phyloP scores from a whole-genome alignment of 1,140 invertebrate genomes.

The Eriosoma lanigerum region DNA sequence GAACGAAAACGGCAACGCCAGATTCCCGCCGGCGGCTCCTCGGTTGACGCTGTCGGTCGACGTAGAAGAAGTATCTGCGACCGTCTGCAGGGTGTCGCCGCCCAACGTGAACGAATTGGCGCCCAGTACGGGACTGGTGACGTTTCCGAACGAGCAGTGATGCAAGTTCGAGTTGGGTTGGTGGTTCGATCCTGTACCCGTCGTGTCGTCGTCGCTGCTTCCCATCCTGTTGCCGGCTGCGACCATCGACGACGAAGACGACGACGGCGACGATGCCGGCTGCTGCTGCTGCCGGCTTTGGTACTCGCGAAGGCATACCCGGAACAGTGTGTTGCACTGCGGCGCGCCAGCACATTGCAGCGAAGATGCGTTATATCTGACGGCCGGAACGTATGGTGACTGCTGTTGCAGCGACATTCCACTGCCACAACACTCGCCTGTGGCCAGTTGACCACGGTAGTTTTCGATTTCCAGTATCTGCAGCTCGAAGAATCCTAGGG shows the following conservation, averaged over 20 bases:
- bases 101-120: constrained; percentile 81
- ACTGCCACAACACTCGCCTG: constrained; percentile 77
- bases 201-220: constrained; percentile 71
- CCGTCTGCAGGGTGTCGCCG: constrained; percentile 58
- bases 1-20: constrained; percentile 82
- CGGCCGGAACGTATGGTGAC: background rate
- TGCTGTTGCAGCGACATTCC: constrained; percentile 59
- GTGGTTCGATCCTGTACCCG: constrained; percentile 57
- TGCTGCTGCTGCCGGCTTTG: constrained; percentile 72
- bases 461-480: constrained; percentile 88
- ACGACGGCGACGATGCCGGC: constrained; percentile 62
- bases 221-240: constrained; percentile 63
- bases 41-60: constrained; percentile 56
- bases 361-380: constrained; percentile 56
- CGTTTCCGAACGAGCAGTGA: constrained; percentile 86
- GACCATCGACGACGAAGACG: background rate
- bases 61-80: constrained; percentile 62
- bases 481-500: constrained; percentile 86
- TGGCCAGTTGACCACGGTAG: constrained; percentile 75
- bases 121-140: constrained; percentile 79
- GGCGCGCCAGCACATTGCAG: constrained; percentile 61
- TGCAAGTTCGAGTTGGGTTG: constrained; percentile 58
- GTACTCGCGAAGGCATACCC: constrained; percentile 62
- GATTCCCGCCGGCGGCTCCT: constrained; percentile 63
- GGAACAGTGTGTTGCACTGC: constrained; percentile 79